These are phyloP conservation scores for Amblyjoppa fuscipennis DNA, from an alignment of 2,888 invertebrate species.

Conservation along the genomic window DNA sequence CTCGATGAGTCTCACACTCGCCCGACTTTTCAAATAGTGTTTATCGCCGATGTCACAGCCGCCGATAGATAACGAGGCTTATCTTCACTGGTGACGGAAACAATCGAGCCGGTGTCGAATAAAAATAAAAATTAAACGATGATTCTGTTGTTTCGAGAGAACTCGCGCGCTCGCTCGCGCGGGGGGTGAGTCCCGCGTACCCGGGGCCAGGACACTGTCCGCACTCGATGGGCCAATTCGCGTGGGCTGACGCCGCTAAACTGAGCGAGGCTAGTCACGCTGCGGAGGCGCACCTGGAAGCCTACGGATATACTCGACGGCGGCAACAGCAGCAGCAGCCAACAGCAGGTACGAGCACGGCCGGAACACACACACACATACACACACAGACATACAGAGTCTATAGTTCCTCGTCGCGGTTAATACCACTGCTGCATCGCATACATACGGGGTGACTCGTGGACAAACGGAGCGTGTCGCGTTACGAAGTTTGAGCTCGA, in stretches of 20 bases:
- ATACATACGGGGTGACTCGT: slow-evolving; percentile 66
- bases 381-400: slow-evolving; percentile 16
- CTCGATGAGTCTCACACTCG: neutral
- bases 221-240: slow-evolving; percentile 66
- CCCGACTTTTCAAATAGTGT: too few species aligned
- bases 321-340: slow-evolving; percentile 37
- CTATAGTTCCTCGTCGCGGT: slow-evolving; percentile 62
- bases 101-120: neutral
- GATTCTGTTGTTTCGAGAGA: slow-evolving; percentile 19
- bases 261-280: slow-evolving; percentile 74
- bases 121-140: neutral
- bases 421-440: slow-evolving; percentile 65
- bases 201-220: slow-evolving; percentile 59
- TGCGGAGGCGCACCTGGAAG: slow-evolving; percentile 78
- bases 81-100: slow-evolving; percentile 1
- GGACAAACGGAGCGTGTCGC: slow-evolving; percentile 65
- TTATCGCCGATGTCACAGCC: neutral
- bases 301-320: slow-evolving; percentile 49
- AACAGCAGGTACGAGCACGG: slow-evolving; percentile 60
- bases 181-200: slow-evolving; percentile 48
- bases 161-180: neutral
- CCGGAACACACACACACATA: slow-evolving; percentile 60
- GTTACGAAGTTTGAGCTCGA: slow-evolving; percentile 40
- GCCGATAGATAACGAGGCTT: neutral
- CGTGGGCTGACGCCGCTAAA: slow-evolving; percentile 75